Evolutionary conservation across 92 coral and sea anemone species (phyloP), one percentile per base, ranked within the genome.

Genomic region (Porites evermanni): DNA sequence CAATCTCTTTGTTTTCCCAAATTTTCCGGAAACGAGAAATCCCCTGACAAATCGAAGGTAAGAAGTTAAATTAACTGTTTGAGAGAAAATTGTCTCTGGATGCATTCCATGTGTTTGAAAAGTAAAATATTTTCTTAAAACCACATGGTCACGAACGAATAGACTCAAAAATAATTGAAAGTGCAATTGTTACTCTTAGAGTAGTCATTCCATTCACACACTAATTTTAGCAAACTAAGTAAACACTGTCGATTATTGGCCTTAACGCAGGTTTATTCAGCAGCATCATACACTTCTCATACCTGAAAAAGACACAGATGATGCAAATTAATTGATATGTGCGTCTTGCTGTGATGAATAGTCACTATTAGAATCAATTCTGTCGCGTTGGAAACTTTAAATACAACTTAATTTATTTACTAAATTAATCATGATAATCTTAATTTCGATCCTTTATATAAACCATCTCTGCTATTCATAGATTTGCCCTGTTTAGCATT

Each of bases 1-100:
- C 60, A 19, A 83, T 83, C 87, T 73, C 70, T 72, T 19, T 83
- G 87, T 83, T 83, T 79, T 65, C 74, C 63, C 17, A 74, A 23
- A 69, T 83, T 47, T 83, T 24, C 79, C 79, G 79, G 87, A 81
- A 72, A 79, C 79, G 72, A 60, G 59, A 26, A 21, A 50, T 61
- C 64, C 70, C 32, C 20, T 70, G 60, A 21, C 19, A 14, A 56
- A 81, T 23, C 32, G 52, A 70, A 81, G 79, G 79, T 83, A 83
- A 60, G 74, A 26, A 24, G 56, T 54, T n/a, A 26, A 56, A 29
- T 50, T 52, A 16, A 16, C 9, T 64, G 2, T 52, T 20, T 14
- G 8, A 44, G 19, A 32, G 19, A 21, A 8, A 38, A 70, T 21
- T 44, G 18, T 12, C 6, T 67, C 8, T 8, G 6, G 12, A 67